Conservation (phyloP, 2,797 vertebrate genomes). For the Otolemur crassicaudatus region DNA sequence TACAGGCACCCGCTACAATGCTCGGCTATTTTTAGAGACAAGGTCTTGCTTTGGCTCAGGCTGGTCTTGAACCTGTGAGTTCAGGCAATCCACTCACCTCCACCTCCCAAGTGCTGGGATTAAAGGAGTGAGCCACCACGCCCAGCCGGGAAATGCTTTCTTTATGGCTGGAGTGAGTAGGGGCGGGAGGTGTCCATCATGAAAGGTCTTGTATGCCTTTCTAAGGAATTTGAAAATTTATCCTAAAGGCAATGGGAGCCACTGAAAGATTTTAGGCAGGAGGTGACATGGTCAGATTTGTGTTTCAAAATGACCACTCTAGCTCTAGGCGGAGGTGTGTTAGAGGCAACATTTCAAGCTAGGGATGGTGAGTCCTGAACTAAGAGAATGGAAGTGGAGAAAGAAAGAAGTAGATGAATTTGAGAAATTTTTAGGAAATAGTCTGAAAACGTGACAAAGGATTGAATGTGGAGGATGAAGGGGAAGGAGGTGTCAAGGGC, state of each 20-base stretch:
- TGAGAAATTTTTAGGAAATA: background rate
- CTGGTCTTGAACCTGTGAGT: no score
- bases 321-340: background rate
- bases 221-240: conserved; percentile 16
- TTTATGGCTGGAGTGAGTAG: background rate
- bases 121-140: no score
- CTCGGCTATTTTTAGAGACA: no score
- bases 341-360: background rate
- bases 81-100: no score
- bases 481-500: background rate
- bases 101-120: no score
- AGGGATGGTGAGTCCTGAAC: background rate
- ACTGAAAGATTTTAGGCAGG: background rate
- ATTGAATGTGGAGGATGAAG: background rate
- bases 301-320: background rate
- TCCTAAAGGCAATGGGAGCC: background rate
- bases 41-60: no score
- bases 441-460: background rate
- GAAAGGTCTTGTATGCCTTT: background rate
- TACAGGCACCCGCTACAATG: no score
- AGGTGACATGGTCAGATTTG: background rate
- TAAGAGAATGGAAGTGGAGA: background rate
- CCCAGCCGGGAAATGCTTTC: background rate
- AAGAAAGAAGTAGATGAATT: background rate
- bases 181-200: background rate